Conservation (phyloP, 2,888 invertebrate species). For the Erebia epiphron region DNA sequence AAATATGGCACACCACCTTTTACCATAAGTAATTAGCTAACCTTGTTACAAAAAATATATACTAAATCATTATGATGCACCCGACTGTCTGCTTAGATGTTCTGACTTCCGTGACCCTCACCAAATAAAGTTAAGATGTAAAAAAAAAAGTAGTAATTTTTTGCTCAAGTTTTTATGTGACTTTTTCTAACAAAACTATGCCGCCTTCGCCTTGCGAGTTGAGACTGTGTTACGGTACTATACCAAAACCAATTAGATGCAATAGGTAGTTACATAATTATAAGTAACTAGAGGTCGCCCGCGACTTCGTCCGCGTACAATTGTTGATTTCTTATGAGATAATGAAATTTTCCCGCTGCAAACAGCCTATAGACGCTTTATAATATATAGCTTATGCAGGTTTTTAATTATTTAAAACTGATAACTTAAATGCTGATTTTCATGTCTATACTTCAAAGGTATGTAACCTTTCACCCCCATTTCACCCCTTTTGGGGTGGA, state of each 20-base stretch:
- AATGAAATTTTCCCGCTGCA: too few species aligned
- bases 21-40: background rate
- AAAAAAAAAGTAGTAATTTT: background rate
- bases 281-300: too few species aligned
- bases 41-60: background rate
- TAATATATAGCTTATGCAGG: too few species aligned
- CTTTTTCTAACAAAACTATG: background rate
- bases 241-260: background rate
- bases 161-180: conserved; percentile 6
- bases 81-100: background rate
- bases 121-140: background rate
- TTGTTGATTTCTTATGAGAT: too few species aligned
- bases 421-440: too few species aligned
- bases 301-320: too few species aligned
- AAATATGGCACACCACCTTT: background rate
- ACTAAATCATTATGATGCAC: background rate
- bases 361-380: too few species aligned
- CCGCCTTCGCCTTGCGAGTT: background rate
- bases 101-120: background rate
- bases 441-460: too few species aligned
- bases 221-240: background rate
- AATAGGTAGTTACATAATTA: background rate
- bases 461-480: too few species aligned
- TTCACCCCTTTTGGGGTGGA: too few species aligned
- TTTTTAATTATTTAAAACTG: too few species aligned